Evolutionary conservation across 2,888 invertebrate genomes (phyloP), one percentile per base, ranked within the genome.

Genomic region (Stenurella melanura): DNA sequence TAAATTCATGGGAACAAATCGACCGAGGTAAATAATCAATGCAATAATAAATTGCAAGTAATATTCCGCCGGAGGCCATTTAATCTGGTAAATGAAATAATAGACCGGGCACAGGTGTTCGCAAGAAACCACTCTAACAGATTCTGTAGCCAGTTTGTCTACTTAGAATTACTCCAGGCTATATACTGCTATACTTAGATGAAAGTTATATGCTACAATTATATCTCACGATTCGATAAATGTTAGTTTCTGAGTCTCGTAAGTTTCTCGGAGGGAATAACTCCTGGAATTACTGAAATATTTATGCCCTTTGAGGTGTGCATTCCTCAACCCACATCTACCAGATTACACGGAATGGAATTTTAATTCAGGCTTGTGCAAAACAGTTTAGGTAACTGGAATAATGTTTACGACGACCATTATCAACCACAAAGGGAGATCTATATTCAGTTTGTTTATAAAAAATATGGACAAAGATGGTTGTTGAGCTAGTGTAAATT

Each of bases 11-110:
- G 75, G 71, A 80, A 76, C 75, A 75, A 77, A 79, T 77, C 76
- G 75, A 75, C 68, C 77, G 67, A 69, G 72, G 61, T 67, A 73
- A 77, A 81, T 80, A 76, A 78, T 79, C 79, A 76, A 76, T 73
- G 77, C 75, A 79, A 78, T 68, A 68, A 70, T 79, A 78, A 79
- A 80, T 78, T 81, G 79, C 79, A 74, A 78, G 77, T 78, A 80
- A 80, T 80, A 78, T 69, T 61, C 34, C 30, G 76, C 80, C 75
- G 11, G 38, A 6, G 67, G 78, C 72, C 57, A 67, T 76, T 70
- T 75, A 74, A 75, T 78, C 78, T 76, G 73, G 77, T 73, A 78
- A 77, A 77, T 78, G 80, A 80, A 78, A 80, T 80, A 78, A 80
- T 80, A 80, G 77, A 76, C 70, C 74, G 64, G 72, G 72, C 75